Conservation (phyloP, 2,888 invertebrate species). For the Mesopsocus fuscifrons region DNA sequence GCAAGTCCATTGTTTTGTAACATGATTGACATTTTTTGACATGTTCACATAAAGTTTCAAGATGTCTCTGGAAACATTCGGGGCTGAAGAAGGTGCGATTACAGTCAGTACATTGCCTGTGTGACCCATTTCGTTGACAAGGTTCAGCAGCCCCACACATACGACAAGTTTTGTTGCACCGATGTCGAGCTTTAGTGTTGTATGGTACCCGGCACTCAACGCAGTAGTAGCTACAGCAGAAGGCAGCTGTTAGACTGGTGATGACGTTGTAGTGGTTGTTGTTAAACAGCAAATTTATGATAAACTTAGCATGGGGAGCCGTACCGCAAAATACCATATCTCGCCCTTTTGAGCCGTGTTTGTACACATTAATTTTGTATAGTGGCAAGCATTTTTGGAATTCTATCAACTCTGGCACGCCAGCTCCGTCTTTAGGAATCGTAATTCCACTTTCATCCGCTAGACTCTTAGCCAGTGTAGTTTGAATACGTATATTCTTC, state of each 20-base stretch:
- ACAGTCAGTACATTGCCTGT: background rate
- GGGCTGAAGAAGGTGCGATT: background rate
- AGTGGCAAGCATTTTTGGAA: background rate
- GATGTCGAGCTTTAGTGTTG: constrained; percentile 13
- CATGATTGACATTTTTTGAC: background rate
- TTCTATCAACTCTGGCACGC: background rate
- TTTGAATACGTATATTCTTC: background rate
- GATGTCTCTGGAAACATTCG: background rate
- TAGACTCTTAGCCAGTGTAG: background rate
- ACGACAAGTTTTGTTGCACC: background rate
- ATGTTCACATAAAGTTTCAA: background rate
- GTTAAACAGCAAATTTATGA: constrained; percentile 17
- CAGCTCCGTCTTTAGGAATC: background rate
- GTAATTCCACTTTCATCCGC: background rate
- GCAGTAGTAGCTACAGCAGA: constrained; percentile 17
- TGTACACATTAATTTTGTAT: background rate
- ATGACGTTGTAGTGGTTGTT: constrained; percentile 17
- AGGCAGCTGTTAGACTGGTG: constrained; percentile 16
- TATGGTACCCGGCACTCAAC: constrained; percentile 16
- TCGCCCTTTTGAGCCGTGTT: background rate
- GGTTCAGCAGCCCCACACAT: background rate
- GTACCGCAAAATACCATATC: background rate
- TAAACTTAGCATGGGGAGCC: constrained; percentile 1
- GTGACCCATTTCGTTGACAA: background rate
- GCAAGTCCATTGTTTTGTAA: background rate